Percentiles rank a stretch among this genome's conserved stretches.
Evolutionary conservation across 2,797 vertebrate genomes (phyloP).

Genomic region (Sebastes hubbsi): DNA sequence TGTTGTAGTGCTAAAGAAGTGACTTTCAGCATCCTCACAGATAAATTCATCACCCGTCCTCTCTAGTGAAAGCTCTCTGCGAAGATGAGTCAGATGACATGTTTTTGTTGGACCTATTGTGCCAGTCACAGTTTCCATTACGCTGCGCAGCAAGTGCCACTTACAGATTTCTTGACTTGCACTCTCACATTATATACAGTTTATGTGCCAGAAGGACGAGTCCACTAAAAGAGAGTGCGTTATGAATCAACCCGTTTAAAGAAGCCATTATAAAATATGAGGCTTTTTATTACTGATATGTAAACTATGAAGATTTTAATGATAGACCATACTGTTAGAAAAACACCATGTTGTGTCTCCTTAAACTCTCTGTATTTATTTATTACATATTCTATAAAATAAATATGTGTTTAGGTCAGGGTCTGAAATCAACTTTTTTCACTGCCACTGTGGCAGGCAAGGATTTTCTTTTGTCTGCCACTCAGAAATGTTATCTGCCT

Average conservation of each 20-base stretch:
- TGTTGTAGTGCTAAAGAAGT: not conserved
- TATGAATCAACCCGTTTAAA: not conserved
- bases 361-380: not conserved
- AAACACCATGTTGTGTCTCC: not conserved
- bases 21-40: not conserved
- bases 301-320: not conserved
- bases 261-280: not conserved
- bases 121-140: constrained; percentile 55
- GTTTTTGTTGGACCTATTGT: constrained; percentile 36
- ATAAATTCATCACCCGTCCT: constrained; percentile 22
- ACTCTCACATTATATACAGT: not conserved
- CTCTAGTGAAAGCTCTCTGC: constrained; percentile 17
- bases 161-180: constrained; percentile 15
- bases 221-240: constrained; percentile 2
- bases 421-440: no score
- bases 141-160: constrained; percentile 11
- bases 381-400: no score
- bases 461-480: no score
- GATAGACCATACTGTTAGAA: not conserved
- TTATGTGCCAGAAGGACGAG: not conserved
- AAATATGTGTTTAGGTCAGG: no score
- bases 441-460: no score
- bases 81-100: constrained; percentile 49
- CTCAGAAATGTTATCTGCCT: no score
- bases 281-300: not conserved